Evolutionary conservation across 2,113 vertebrate species (phyloP).

Genomic region (Petroica traversi): DNA sequence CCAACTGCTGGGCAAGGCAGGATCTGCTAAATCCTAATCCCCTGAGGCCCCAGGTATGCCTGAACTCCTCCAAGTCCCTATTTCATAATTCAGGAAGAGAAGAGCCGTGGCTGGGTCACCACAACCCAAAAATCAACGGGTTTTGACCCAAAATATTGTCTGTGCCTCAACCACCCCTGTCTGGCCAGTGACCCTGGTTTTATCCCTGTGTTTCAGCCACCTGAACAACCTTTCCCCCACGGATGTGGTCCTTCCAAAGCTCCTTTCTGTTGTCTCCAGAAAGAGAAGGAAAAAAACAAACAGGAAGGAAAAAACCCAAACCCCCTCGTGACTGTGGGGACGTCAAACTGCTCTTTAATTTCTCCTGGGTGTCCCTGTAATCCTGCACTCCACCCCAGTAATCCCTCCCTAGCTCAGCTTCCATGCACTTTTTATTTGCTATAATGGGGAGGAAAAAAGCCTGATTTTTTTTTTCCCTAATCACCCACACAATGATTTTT

Average conservation of each 20-base stretch:
- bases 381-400: neutral
- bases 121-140: accelerated
- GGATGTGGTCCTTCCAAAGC: neutral
- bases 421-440: neutral
- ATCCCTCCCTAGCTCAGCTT: conserved; percentile 8
- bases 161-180: too few species aligned
- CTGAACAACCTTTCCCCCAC: accelerated
- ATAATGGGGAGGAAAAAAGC: neutral
- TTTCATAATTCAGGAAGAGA: neutral
- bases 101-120: neutral
- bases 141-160: neutral
- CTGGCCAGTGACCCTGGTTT: accelerated
- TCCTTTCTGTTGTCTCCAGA: neutral
- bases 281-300: accelerated
- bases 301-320: neutral
- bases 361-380: conserved; percentile 4
- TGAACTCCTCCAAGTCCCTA: neutral
- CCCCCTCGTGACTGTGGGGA: accelerated
- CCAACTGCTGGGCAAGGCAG: neutral
- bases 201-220: neutral
- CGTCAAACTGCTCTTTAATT: conserved; percentile 2
- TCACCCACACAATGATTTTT: neutral
- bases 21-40: conserved; percentile 36
- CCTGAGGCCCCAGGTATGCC: neutral
- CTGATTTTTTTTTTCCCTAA: neutral